These are phyloP conservation scores for Crenichthys baileyi DNA, from an alignment of 2,797 vertebrate genomes.

Conservation along the genomic window DNA sequence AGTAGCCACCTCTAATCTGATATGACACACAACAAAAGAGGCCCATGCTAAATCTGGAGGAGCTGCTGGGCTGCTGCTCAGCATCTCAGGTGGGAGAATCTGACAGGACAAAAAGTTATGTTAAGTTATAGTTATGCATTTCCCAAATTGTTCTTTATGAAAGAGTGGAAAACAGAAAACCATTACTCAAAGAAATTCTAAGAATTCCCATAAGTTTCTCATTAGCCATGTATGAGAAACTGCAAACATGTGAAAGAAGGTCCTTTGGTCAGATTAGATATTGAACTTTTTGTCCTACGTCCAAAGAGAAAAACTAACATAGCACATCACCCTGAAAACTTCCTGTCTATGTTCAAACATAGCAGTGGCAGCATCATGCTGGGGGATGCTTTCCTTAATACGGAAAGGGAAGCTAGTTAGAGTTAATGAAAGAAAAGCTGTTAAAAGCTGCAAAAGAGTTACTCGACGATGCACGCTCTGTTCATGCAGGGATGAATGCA, in stretches of 20 bases:
- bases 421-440: not conserved
- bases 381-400: not conserved
- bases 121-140: not conserved
- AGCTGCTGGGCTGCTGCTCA: not conserved
- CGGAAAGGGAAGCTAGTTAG: not conserved
- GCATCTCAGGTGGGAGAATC: not conserved
- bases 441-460: not conserved
- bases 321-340: not conserved
- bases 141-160: not conserved
- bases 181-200: not conserved
- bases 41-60: not conserved
- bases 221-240: not conserved
- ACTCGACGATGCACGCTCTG: not conserved
- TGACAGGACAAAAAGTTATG: not conserved
- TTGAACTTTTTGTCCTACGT: not conserved
- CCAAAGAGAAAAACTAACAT: not conserved
- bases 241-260: not conserved
- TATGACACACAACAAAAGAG: not conserved
- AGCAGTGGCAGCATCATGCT: not conserved
- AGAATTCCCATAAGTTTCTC: not conserved
- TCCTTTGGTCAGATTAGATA: not conserved
- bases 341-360: not conserved
- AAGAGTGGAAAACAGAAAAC: not conserved
- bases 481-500: conserved; percentile 89
- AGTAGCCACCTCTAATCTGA: too few relatives aligned